Evolutionary conservation across 2,888 invertebrate species (phyloP), one percentile per base, ranked within the genome.

Genomic region (Acanthosepion lycidas): DNA sequence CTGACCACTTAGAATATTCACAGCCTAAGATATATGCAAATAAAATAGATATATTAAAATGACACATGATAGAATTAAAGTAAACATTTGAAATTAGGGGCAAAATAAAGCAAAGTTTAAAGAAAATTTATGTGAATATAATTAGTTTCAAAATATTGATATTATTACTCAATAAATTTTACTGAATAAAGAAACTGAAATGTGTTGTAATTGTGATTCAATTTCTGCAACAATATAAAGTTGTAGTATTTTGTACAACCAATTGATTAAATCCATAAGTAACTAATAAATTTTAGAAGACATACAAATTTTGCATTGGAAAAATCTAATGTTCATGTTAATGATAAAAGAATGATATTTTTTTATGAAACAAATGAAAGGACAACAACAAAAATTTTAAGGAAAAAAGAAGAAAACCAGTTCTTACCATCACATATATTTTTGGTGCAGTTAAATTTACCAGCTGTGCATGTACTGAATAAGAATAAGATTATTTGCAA

Each of bases 391-490:
- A n/a, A 12, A 78, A 78, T 78, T 78, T 78, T n/a, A 78, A 78
- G 33, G n/a, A 78, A 78, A 33, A 2, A n/a, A n/a, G 33, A 78
- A 33, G 23, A 78, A 78, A 78, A 78, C 15, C 42, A 78, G 33
- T 78, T 78, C 78, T 78, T 33, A 78, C 78, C 78, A 15, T 78
- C n/a, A n/a, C 78, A 78, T 78, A 78, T 78, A 1, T 78, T n/a
- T n/a, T 78, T n/a, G 15, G 78, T 78, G 33, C 78, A 78, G 33
- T n/a, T 78, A 33, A 78, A 33, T 33, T 33, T 33, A 78, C 78
- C 78, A n/a, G n/a, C 78, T n/a, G 78, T 33, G n/a, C 78, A 78
- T 78, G 78, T 78, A 78, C 78, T 78, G 78, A 78, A 78, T n/a
- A 78, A 15, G 33, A 78, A n/a, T 6, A 78, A 78, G 33, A 12